These are phyloP conservation scores for Eupithecia inturbata DNA, from an alignment of 2,888 invertebrate species.

Conservation along the genomic window DNA sequence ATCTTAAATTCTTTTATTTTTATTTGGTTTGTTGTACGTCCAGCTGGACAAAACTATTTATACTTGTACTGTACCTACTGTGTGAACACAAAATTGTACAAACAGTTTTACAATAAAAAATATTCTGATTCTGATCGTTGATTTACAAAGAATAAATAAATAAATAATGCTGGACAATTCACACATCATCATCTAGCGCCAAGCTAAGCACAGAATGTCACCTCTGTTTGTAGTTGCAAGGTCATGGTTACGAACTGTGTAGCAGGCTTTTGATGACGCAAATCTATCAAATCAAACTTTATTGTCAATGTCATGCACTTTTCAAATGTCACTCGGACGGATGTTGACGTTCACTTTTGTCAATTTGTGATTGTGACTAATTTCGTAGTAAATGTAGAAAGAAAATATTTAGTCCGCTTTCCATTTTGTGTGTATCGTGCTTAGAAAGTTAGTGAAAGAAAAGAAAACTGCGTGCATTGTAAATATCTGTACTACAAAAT, in stretches of 20 bases:
- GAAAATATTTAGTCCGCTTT: constrained; percentile 17
- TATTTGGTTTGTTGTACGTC: too few species aligned
- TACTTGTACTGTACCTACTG: too few species aligned
- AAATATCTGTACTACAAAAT: constrained; percentile 10
- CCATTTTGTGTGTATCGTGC: constrained; percentile 8
- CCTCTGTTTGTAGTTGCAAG: neutral
- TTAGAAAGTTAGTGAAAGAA: constrained; percentile 18
- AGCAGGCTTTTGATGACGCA: neutral
- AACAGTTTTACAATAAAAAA: too few species aligned
- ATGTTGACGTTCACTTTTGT: neutral
- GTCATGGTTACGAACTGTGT: neutral
- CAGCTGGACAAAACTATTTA: too few species aligned
- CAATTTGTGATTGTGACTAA: neutral
- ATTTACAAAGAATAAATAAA: too few species aligned
- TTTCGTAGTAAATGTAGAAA: neutral
- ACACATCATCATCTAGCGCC: too few species aligned
- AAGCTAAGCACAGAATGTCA: too few species aligned
- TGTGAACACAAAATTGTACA: too few species aligned
- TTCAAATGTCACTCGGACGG: neutral
- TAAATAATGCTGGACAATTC: too few species aligned
- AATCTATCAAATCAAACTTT: neutral
- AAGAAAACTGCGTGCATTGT: neutral
- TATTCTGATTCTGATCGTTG: too few species aligned
- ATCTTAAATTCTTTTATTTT: too few species aligned
- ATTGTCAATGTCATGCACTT: neutral